These are phyloP conservation scores for Melanotaenia pygmaea DNA, from an alignment of 2,797 vertebrate genomes.

Conservation along the genomic window DNA sequence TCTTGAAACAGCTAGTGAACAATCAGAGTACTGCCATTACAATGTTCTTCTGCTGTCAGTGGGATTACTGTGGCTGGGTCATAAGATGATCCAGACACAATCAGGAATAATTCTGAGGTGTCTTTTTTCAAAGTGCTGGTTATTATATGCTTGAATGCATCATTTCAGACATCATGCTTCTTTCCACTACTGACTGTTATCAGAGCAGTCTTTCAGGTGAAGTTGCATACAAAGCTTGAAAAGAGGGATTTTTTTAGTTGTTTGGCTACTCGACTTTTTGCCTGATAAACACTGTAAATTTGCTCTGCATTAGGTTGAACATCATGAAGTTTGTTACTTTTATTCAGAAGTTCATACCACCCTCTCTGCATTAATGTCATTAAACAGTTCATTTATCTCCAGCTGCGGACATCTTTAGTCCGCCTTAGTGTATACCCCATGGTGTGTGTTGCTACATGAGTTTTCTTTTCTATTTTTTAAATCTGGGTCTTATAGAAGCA, in stretches of 20 bases:
- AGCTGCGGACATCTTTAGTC: conserved; percentile 36
- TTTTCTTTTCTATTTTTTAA: not conserved
- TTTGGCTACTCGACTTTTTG: not conserved
- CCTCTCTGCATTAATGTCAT: conserved; percentile 36
- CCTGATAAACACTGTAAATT: conserved; percentile 33
- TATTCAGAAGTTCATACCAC: conserved; percentile 43
- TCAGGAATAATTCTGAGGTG: conserved; percentile 8
- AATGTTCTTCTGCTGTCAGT: conserved; percentile 3
- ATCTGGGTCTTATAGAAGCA: conserved; percentile 7
- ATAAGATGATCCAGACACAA: conserved; percentile 13
- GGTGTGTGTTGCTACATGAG: conserved; percentile 4
- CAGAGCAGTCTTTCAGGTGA: conserved; percentile 9
- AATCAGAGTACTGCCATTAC: conserved; percentile 13
- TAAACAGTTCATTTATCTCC: conserved; percentile 44
- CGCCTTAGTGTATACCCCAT: conserved; percentile 8
- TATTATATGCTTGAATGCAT: conserved; percentile 25
- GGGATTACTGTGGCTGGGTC: conserved; percentile 14
- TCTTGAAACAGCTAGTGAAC: conserved; percentile 15
- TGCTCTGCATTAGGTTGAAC: conserved; percentile 51
- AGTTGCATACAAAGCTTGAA: not conserved
- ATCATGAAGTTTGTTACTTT: conserved; percentile 31
- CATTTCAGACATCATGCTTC: conserved; percentile 24
- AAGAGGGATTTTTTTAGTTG: not conserved
- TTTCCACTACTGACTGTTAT: not conserved
- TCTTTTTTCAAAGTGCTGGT: conserved; percentile 6